Base-by-base conservation (phyloP, 1,140 invertebrate species). In the Anastrepha obliqua region DNA sequence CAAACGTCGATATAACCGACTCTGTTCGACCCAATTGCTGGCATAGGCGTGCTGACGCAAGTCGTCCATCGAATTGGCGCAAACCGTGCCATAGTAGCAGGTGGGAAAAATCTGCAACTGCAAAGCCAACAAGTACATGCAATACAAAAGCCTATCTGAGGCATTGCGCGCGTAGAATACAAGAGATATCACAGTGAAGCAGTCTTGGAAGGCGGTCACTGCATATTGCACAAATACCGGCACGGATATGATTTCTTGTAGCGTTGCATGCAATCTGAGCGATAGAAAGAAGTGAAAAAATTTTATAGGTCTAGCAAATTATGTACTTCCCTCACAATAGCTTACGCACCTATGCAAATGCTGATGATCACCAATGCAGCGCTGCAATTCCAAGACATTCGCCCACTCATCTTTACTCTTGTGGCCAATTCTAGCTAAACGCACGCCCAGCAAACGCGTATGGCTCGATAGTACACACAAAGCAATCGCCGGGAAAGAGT, bases 1-100 rank as follows among this genome's bases (percentile, higher is more conserved):
- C 15, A 70, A 11, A 70, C 65, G 65, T 2, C 39, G 65, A 42
- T 70, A 70, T 13, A 17, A 11, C 29, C 17, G 65, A 70, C 11
- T 42, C 9, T 70, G 65, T 44, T 70, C 65, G 6, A 70, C 5
- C 65, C 65, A 70, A 44, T 70, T 70, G 65, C 65, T 70, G 65
- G 29, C 39, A 39, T 44, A 70, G 42, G 42, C 6, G 9, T 6
- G 8, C 9, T 44, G 65, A 11, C 13, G 65, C 29, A 70, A 11
- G 42, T 44, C 42, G 4, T 42, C 65, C 39, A 44, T 42, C 29
- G 65, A 70, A 1, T 70, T 20, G 13, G 65, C 39, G 29, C 29
- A 70, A 44, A 13, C 65, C 1, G 29, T 44, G 39, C 65, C 65
- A 70, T 65, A 65, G 64, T 65, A 65, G 20, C 65, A 70, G 13